Percentiles rank a stretch among this genome's conserved stretches.
Evolutionary conservation across 2,113 vertebrate species (phyloP).

Genomic region (Ammodytes marinus): DNA sequence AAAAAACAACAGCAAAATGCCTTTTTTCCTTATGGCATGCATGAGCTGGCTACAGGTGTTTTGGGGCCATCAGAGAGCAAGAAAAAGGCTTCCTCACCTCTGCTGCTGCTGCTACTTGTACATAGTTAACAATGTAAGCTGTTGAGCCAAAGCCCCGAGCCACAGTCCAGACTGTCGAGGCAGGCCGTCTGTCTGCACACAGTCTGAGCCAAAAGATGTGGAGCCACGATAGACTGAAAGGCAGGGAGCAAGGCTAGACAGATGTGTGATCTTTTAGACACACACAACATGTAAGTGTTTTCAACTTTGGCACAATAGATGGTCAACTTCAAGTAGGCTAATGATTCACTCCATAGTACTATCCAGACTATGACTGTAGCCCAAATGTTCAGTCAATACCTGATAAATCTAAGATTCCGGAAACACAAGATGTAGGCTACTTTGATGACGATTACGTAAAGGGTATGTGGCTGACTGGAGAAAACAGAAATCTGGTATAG

Average conservation of each 20-base stretch:
- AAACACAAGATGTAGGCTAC: background rate
- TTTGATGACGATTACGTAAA: background rate
- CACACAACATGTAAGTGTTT: slow-evolving; percentile 32
- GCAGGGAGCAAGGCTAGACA: slow-evolving; percentile 62
- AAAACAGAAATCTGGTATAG: too few relatives aligned
- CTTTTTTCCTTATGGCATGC: slow-evolving; percentile 4
- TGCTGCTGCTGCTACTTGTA: slow-evolving; percentile 54
- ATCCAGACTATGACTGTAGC: background rate
- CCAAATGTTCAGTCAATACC: background rate
- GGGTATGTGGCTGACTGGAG: background rate
- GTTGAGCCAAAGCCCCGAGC: slow-evolving; percentile 71
- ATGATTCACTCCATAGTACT: background rate
- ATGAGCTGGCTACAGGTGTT: slow-evolving; percentile 40
- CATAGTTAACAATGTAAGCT: slow-evolving; percentile 49
- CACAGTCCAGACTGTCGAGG: slow-evolving; percentile 70
- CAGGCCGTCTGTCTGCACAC: slow-evolving; percentile 68
- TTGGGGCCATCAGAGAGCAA: slow-evolving; percentile 26
- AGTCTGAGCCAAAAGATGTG: slow-evolving; percentile 72
- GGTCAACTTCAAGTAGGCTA: slow-evolving; percentile 45
- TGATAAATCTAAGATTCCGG: background rate
- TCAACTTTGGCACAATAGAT: slow-evolving; percentile 46
- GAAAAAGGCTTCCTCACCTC: slow-evolving; percentile 2
- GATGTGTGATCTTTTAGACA: slow-evolving; percentile 58
- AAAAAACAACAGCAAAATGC: slow-evolving; percentile 7
- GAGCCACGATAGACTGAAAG: slow-evolving; percentile 53